Evolutionary conservation across 2,113 vertebrate genomes (phyloP), one percentile per base, ranked within the genome.

Genomic region (Polypterus senegalus): DNA sequence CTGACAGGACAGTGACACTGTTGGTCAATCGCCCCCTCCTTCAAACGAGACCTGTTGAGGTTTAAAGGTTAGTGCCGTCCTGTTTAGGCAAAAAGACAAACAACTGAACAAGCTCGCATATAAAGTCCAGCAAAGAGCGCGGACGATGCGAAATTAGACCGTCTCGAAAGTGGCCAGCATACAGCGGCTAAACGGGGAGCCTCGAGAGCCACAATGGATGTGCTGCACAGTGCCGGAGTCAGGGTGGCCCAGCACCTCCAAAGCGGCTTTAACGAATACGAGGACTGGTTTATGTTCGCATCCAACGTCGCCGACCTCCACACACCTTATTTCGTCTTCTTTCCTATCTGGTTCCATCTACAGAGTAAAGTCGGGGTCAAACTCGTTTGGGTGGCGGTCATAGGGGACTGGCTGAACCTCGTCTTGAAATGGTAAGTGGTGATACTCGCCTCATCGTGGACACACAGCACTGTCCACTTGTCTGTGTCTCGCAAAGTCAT

Each of bases 171-270:
- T 57, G 61, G 61, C 57, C 0, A 60, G 51, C 55, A 60, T 48
- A 3, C 53, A 58, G 49, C 45, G 47, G 47, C 58, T 48, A 45
- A 9, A 67, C 67, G 66, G 80, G 79, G 81, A 78, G 75, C 61
- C 55, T 67, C 2, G 7, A 57, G 61, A 8, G 27, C 52, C 56
- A 73, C 58, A 55, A 95, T 97, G 92, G 81, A 97, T 43, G 60
- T 77, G 66, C 81, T 98, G 56, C 92, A 98, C 0, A 86, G 91
- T 48, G 67, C 70, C 6, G 96, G 92, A 53, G 73, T 97, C 57
- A 83, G 73, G 49, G 75, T 89, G 0, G 86, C 85, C 0, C 78
- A 61, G 63, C 84, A 89, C 63, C 86, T 98, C 62, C 96, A 98
- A 77, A 54, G 72, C 58, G 78, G 46, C 47, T 84, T 85, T 70